Conservation (phyloP, 1,140 invertebrate genomes). For the Triops longicaudatus region DNA sequence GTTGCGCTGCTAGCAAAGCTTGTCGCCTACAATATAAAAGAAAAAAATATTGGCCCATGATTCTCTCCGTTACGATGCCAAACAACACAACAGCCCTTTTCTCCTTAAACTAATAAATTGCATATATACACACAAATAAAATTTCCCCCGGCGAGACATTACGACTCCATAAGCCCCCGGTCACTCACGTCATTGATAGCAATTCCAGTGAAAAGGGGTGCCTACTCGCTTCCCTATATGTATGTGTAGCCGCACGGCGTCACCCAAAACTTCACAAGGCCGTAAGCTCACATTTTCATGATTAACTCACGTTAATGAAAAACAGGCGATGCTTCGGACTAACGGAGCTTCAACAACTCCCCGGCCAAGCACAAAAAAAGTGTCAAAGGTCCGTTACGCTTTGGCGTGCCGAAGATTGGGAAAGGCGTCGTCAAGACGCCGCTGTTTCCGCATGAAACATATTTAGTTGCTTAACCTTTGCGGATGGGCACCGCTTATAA, state of each 20-base stretch:
- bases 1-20: conserved; percentile 60
- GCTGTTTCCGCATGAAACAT: background rate
- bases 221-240: background rate
- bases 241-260: background rate
- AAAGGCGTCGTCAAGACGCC: conserved; percentile 4
- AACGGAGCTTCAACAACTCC: background rate
- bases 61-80: conserved; percentile 1
- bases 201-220: conserved; percentile 2
- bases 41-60: conserved; percentile 7
- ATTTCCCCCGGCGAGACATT: conserved; percentile 4
- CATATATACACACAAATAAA: conserved; percentile 16
- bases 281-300: conserved; percentile 1
- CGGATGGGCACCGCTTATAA: background rate
- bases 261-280: background rate
- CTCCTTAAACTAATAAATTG: background rate
- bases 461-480: background rate
- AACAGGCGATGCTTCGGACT: background rate
- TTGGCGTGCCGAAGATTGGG: conserved; percentile 5
- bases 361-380: background rate
- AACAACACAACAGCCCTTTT: background rate
- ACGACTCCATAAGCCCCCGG: background rate
- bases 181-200: conserved; percentile 11
- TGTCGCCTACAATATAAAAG: conserved; percentile 50
- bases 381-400: conserved; percentile 14
- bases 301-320: conserved; percentile 13